Evolutionary conservation across 2,888 invertebrate species (phyloP).

Genomic region (Cheilosia soror): DNA sequence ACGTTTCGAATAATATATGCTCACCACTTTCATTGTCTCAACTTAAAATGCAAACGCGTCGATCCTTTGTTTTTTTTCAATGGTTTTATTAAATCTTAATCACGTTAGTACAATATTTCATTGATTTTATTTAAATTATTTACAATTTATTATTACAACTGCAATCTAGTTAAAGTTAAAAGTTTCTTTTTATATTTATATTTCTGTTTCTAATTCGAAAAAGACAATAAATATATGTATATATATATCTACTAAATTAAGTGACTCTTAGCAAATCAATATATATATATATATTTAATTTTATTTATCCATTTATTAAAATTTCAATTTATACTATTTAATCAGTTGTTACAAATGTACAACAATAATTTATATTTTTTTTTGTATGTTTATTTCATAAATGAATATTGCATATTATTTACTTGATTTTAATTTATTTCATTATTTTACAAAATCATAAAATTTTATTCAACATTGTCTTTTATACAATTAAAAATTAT

Average conservation of each 20-base stretch:
- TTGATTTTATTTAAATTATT: conserved; percentile 67
- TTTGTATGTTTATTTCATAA: conserved; percentile 2
- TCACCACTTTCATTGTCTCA: not conserved
- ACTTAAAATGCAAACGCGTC: conserved; percentile 56
- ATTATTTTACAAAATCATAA: conserved; percentile 68
- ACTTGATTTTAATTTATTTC: not conserved
- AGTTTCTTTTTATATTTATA: conserved; percentile 34
- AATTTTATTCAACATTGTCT: conserved; percentile 60
- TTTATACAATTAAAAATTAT: conserved; percentile 59
- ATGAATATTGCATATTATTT: conserved; percentile 28
- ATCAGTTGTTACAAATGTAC: conserved; percentile 62
- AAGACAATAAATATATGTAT: conserved; percentile 62
- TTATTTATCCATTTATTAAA: conserved; percentile 26
- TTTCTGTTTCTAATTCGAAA: conserved; percentile 54
- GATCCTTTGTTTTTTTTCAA: conserved; percentile 36
- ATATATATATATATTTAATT: conserved; percentile 27
- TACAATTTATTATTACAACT: conserved; percentile 66
- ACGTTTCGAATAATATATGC: too few relatives aligned
- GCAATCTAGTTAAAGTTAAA: conserved; percentile 62
- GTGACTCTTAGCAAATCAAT: conserved; percentile 55
- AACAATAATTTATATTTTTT: conserved; percentile 35
- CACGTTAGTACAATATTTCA: conserved; percentile 68
- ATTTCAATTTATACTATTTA: conserved; percentile 42
- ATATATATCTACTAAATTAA: conserved; percentile 48
- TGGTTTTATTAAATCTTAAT: conserved; percentile 69